A percentile compares a stretch with the other conserved stretches of the same genome.
phyloP scores from a whole-genome alignment of 2,888 invertebrate species.

The Meteorus colon region DNA sequence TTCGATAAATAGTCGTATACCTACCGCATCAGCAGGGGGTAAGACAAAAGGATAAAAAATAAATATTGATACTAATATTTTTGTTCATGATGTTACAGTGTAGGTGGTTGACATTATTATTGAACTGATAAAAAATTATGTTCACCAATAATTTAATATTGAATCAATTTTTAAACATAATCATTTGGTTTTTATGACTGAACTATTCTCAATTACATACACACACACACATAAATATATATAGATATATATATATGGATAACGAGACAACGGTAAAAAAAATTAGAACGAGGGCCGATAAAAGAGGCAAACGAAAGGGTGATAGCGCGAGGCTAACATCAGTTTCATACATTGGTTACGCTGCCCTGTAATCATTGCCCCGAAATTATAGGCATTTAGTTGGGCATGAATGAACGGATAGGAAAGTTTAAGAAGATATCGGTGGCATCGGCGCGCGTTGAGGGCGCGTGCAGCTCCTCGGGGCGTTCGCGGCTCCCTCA shows the following conservation, averaged over 20 bases:
- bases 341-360: slow-evolving; percentile 61
- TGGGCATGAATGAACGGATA: slow-evolving; percentile 68
- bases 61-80: background rate
- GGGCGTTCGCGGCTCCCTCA: slow-evolving; percentile 59
- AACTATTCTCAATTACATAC: slow-evolving; percentile 5
- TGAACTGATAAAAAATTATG: background rate
- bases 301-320: slow-evolving; percentile 39
- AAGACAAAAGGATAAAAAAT: background rate
- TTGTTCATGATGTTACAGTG: background rate
- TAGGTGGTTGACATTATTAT: no score
- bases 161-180: background rate
- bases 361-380: slow-evolving; percentile 70
- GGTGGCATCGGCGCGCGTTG: slow-evolving; percentile 66
- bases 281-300: slow-evolving; percentile 24
- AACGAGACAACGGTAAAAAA: slow-evolving; percentile 41
- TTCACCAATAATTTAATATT: background rate
- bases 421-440: slow-evolving; percentile 67
- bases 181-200: background rate
- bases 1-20: background rate
- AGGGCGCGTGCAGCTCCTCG: slow-evolving; percentile 63
- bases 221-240: background rate
- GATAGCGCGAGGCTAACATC: slow-evolving; percentile 47
- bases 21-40: background rate
- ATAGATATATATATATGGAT: slow-evolving; percentile 5
- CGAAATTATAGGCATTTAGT: slow-evolving; percentile 72